Evolutionary conservation across 2,113 vertebrate genomes (phyloP).

Genomic region (Urocolius indicus): DNA sequence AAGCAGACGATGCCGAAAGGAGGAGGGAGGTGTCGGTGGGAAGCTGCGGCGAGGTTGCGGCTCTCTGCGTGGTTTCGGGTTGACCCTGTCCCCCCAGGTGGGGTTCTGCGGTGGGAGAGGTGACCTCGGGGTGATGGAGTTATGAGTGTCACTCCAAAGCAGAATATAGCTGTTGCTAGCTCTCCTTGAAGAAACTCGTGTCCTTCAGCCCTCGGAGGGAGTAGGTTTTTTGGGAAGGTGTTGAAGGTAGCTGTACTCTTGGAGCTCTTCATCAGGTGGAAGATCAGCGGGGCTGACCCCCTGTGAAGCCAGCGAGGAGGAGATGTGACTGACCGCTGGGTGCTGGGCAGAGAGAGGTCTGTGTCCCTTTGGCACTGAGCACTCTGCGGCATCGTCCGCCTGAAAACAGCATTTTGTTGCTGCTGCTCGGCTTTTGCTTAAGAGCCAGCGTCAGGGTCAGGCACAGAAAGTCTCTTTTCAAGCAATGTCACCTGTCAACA

Average conservation of each 20-base stretch:
- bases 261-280: background rate
- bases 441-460: background rate
- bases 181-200: background rate
- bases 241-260: background rate
- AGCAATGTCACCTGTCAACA: background rate
- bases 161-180: rapidly evolving
- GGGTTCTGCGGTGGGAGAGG: background rate
- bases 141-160: rapidly evolving
- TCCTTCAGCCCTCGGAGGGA: too few relatives aligned
- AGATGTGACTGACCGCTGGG: rapidly evolving
- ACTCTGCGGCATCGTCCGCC: rapidly evolving
- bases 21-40: background rate
- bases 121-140: background rate
- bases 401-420: background rate
- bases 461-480: background rate
- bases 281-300: too few relatives aligned
- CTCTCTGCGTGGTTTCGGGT: background rate
- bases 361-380: background rate
- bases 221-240: rapidly evolving
- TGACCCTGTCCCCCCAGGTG: rapidly evolving
- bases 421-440: background rate
- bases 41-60: background rate
- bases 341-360: background rate
- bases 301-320: rapidly evolving
- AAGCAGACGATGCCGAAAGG: rapidly evolving